Evolutionary conservation across 2,113 vertebrate species (phyloP), one percentile per base, ranked within the genome.

Genomic region (Mystacornis crossleyi): DNA sequence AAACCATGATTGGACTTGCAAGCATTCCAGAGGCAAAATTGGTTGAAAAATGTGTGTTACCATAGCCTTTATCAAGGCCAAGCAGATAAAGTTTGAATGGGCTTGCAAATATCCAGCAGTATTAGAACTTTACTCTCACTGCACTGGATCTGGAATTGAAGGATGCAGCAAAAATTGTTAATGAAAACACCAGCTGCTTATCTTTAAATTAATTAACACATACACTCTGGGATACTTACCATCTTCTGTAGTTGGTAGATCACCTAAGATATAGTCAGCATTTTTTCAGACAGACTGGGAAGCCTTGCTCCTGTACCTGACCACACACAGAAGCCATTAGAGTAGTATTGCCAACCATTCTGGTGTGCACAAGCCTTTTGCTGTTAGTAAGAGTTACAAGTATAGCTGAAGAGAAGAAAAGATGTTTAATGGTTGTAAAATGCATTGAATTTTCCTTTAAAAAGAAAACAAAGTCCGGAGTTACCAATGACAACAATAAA

Each of bases 401-500:
- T 74, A 40, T 67, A 81, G 72, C 29, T 84, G 60, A 36, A 89
- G 90, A 94, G 85, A 90, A 92, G 60, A 95, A 96, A 93, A 93
- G 72, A 66, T 78, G 57, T 92, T 96, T 94, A 93, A 93, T 86
- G 82, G 75, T 86, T 90, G 88, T 81, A 88, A 92, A 94, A 86
- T 54, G 92, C 69, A 92, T 95, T 95, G 80, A 92, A 78, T 86
- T 92, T 86, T 95, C 75, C 80, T 96, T 81, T 92, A 84, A 93
- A 90, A 81, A 55, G 82, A 86, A 92, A 92, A 89, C 82, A 88
- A 94, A 96, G 87, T 94, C 74, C 6, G 0, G 64, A 95, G 82
- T 93, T 95, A 89, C 74, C 79, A 83, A 24, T 92, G 88, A 78
- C 81, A 92, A 80, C 85, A 92, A 93, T 74, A 45, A 84, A 65